Conservation (phyloP, 2,888 invertebrate species). For the Suillia variegata region DNA sequence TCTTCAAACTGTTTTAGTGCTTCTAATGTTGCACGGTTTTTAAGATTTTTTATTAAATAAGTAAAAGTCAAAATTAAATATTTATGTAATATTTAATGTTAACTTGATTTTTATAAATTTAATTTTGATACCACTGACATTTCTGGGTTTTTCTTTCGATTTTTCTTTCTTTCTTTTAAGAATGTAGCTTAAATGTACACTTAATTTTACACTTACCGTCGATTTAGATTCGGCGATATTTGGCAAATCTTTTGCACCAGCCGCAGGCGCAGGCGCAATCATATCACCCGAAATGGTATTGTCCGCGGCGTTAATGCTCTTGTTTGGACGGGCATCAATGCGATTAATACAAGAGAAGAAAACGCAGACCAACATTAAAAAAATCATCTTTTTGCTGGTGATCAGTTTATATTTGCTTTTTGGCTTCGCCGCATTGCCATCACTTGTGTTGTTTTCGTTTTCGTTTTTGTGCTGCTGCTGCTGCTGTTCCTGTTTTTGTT, state of each 20-base stretch:
- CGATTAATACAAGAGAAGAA: constrained; percentile 44
- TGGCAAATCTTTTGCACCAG: too few relatives aligned
- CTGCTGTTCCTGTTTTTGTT: constrained; percentile 8
- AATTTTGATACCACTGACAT: too few relatives aligned
- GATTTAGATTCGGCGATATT: neutral
- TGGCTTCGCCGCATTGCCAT: neutral
- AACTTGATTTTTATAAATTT: too few relatives aligned
- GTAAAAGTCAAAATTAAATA: too few relatives aligned
- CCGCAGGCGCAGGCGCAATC: constrained; percentile 13
- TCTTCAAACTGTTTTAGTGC: too few relatives aligned
- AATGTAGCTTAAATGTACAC: too few relatives aligned
- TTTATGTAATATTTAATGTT: too few relatives aligned
- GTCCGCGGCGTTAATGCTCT: constrained; percentile 22
- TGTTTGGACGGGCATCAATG: constrained; percentile 57
- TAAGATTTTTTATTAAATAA: too few relatives aligned
- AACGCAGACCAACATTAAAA: constrained; percentile 42
- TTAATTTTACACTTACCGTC: neutral
- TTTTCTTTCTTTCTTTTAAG: too few relatives aligned
- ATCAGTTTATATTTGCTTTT: constrained; percentile 30
- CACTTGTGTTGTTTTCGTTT: constrained; percentile 2
- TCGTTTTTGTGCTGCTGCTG: neutral
- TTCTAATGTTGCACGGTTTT: too few relatives aligned
- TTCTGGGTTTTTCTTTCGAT: too few relatives aligned
- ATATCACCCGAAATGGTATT: neutral
- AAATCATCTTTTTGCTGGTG: constrained; percentile 38